A percentile compares a stretch with the other conserved stretches of the same genome.
These are phyloP conservation scores for Rhegmatorhina hoffmannsi DNA, from an alignment of 2,113 vertebrate genomes.

Conservation along the genomic window DNA sequence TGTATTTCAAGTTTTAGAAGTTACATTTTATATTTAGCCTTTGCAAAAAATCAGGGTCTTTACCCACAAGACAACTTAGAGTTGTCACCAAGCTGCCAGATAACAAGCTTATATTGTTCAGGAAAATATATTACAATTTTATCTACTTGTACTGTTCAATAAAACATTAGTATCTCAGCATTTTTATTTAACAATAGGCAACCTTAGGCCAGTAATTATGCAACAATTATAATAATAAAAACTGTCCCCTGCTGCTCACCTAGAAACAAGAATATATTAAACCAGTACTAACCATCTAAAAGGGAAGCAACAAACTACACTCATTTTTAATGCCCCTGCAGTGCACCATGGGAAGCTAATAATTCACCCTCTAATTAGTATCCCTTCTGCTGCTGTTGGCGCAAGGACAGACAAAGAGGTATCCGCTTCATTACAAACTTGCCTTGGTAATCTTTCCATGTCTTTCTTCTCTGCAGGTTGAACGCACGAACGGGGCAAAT, in stretches of 20 bases:
- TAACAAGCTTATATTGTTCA: constrained; percentile 71
- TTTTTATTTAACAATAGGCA: constrained; percentile 85
- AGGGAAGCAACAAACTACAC: constrained; percentile 75
- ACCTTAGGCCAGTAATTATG: constrained; percentile 84
- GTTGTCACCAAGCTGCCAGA: constrained; percentile 70
- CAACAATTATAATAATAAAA: constrained; percentile 86
- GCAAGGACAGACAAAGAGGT: constrained; percentile 82
- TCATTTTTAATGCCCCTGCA: constrained; percentile 85
- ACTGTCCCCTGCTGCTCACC: constrained; percentile 80
- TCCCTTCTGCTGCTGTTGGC: constrained; percentile 81
- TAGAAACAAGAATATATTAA: constrained; percentile 85
- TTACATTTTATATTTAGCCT: constrained; percentile 25
- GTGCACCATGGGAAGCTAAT: constrained; percentile 87
- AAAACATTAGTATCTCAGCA: constrained; percentile 81
- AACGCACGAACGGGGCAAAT: constrained; percentile 60
- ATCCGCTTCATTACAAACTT: constrained; percentile 76
- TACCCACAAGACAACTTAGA: constrained; percentile 35
- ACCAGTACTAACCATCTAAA: constrained; percentile 70
- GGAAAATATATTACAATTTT: constrained; percentile 79
- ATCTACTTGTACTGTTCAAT: constrained; percentile 79
- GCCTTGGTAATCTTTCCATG: constrained; percentile 80
- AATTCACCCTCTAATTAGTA: constrained; percentile 88
- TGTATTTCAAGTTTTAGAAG: not conserved
- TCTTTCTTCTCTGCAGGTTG: constrained; percentile 76
- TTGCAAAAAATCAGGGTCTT: constrained; percentile 3